A percentile compares a stretch with the other conserved stretches of the same genome.
These are phyloP conservation scores for Platysternon megacephalum DNA, from an alignment of 2,113 vertebrate species.

Conservation along the genomic window DNA sequence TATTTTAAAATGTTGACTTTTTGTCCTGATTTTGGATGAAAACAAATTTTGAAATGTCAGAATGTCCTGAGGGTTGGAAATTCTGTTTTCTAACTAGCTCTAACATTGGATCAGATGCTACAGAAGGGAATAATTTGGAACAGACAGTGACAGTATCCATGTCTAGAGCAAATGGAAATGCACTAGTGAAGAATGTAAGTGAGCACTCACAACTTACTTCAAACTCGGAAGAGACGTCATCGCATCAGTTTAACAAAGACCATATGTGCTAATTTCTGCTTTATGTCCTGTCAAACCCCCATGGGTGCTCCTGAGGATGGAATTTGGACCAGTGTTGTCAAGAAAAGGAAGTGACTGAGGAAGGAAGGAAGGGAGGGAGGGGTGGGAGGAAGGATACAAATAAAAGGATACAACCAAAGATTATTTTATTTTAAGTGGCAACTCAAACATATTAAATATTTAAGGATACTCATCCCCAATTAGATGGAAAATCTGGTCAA, in stretches of 20 bases:
- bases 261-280: slow-evolving; percentile 1
- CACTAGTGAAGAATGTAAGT: not conserved
- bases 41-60: not conserved
- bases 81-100: not conserved
- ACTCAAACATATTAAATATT: not conserved
- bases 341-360: not conserved
- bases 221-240: slow-evolving; percentile 1
- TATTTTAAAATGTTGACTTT: not conserved
- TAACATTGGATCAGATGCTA: not conserved
- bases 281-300: fast-evolving
- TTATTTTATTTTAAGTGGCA: not conserved
- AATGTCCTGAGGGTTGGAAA: not conserved
- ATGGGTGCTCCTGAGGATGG: not conserved
- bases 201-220: slow-evolving; percentile 7
- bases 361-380: not conserved
- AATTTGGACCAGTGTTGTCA: not conserved
- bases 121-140: not conserved
- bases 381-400: not conserved
- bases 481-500: not conserved
- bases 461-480: not conserved
- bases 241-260: not conserved
- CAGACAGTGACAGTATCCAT: not conserved
- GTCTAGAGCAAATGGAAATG: not conserved
- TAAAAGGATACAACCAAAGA: not conserved
- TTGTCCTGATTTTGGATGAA: not conserved